Conservation (phyloP, 92 coral and sea anemone genomes). For the Parazoanthus atlanticus region DNA sequence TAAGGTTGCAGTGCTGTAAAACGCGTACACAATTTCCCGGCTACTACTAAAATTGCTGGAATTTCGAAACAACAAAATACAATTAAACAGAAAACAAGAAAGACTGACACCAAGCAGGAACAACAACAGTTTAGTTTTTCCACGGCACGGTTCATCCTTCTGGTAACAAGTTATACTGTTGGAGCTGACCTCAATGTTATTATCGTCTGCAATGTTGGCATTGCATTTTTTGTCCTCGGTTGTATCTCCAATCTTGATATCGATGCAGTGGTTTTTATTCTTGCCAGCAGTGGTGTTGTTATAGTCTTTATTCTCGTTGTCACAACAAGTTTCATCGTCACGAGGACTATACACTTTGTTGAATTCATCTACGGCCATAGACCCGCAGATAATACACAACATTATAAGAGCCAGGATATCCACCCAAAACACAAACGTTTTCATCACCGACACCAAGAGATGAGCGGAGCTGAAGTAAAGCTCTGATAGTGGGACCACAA, state of each 20-base stretch:
- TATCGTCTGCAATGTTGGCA: not conserved
- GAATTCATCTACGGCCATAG: not conserved
- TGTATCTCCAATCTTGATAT: not conserved
- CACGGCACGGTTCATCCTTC: not conserved
- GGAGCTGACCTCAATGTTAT: not conserved
- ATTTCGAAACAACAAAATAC: not conserved
- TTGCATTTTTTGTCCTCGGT: not conserved
- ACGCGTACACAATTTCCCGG: not conserved
- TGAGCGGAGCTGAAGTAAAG: not conserved
- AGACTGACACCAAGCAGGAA: not conserved
- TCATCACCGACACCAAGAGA: not conserved
- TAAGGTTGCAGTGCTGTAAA: slow-evolving; percentile 17
- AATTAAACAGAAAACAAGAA: not conserved
- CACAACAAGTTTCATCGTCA: not conserved
- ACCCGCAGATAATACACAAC: not conserved
- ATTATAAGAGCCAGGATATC: not conserved
- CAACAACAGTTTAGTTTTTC: slow-evolving; percentile 4
- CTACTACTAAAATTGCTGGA: not conserved
- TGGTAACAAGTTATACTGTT: not conserved
- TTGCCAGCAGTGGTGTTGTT: not conserved
- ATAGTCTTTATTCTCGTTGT: not conserved
- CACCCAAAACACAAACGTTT: not conserved
- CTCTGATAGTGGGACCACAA: too few species aligned
- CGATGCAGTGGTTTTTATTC: not conserved
- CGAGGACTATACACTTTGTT: not conserved